Evolutionary conservation across 2,113 vertebrate genomes (phyloP).

Genomic region (Anhinga anhinga): DNA sequence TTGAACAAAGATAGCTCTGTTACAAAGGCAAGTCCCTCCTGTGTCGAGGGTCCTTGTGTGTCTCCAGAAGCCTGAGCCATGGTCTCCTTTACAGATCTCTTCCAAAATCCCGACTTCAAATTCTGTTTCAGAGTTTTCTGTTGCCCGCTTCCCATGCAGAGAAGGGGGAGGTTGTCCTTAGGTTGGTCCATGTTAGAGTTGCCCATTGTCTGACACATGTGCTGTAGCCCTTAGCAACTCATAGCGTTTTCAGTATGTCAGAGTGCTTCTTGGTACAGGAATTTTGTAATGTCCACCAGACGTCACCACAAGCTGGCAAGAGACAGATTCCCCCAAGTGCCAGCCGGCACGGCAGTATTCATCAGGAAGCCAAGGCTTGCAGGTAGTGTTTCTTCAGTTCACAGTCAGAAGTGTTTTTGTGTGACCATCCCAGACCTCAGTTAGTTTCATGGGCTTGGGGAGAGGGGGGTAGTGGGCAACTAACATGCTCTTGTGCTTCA

Average conservation of each 20-base stretch:
- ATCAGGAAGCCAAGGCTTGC: not conserved
- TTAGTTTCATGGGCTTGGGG: not conserved
- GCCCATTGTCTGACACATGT: not conserved
- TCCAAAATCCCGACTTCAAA: not conserved
- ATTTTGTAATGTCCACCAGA: not conserved
- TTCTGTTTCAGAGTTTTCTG: not conserved
- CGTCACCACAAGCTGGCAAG: not conserved
- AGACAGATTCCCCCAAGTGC: not conserved
- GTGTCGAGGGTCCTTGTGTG: not conserved
- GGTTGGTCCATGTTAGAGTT: not conserved
- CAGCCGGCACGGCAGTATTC: rapidly evolving
- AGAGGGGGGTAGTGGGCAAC: not conserved
- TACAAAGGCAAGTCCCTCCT: not conserved
- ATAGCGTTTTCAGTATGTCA: not conserved
- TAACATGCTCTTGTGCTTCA: not conserved
- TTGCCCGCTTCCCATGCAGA: not conserved
- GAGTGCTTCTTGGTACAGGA: not conserved
- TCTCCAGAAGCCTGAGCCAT: not conserved
- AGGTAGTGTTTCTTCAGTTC: not conserved
- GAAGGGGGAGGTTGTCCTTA: not conserved
- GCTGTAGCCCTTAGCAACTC: not conserved
- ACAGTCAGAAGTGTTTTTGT: not conserved
- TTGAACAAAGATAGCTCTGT: not conserved
- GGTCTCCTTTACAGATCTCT: not conserved
- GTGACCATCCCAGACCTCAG: not conserved